Percentiles rank a stretch among this genome's conserved stretches.
These are phyloP conservation scores for Plectropomus leopardus DNA, from an alignment of 2,113 vertebrate species.

Conservation along the genomic window DNA sequence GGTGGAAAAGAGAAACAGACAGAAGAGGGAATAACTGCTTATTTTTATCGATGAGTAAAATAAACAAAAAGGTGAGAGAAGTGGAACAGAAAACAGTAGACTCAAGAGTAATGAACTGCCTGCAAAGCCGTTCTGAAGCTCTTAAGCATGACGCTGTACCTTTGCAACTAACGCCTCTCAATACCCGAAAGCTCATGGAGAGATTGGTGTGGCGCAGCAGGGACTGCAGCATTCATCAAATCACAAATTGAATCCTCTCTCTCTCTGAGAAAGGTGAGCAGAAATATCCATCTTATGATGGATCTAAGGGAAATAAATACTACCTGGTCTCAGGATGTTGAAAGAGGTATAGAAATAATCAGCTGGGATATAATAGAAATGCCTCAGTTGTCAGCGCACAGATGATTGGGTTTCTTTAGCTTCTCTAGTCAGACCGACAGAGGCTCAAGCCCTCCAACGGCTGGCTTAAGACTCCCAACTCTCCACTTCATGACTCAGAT, in stretches of 20 bases:
- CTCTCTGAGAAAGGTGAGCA: constrained; percentile 13
- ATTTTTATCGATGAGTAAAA: background rate
- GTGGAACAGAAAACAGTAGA: background rate
- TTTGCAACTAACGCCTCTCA: constrained; percentile 37
- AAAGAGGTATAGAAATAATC: constrained; percentile 53
- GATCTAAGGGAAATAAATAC: constrained; percentile 57
- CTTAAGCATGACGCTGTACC: constrained; percentile 24
- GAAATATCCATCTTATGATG: constrained; percentile 34
- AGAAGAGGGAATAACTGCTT: background rate
- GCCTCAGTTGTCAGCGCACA: constrained; percentile 53
- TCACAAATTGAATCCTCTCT: constrained; percentile 33
- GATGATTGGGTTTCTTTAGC: constrained; percentile 57
- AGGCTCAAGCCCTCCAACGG: constrained; percentile 45
- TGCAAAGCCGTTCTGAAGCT: constrained; percentile 3
- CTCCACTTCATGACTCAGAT: constrained; percentile 66
- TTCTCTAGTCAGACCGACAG: constrained; percentile 27
- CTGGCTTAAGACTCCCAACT: constrained; percentile 42
- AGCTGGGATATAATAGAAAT: constrained; percentile 66
- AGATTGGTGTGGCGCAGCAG: background rate
- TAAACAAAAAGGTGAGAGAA: constrained; percentile 13
- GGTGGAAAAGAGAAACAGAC: background rate
- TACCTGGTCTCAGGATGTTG: constrained; percentile 49
- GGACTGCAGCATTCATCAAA: constrained; percentile 45
- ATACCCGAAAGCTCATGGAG: constrained; percentile 49
- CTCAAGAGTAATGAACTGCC: constrained; percentile 13